Base-by-base conservation (phyloP, 2,113 vertebrate genomes). In the Progne subis region DNA sequence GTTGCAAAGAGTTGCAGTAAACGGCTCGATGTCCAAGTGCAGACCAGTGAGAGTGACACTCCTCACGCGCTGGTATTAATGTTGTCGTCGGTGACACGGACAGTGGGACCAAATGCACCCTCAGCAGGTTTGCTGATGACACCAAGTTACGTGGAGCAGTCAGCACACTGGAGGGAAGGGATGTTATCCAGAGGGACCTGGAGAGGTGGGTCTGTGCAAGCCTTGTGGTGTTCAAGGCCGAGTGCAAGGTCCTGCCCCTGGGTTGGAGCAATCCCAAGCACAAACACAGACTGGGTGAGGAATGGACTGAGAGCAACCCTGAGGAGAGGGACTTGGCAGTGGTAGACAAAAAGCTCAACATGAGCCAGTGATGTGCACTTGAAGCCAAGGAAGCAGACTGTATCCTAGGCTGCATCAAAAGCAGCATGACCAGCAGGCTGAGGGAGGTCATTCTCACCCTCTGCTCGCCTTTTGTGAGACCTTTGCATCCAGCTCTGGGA, bases 11-110 rank as follows among this genome's bases (percentile, higher is more conserved):
- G 31, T 3, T 43, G 31, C 4, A 34, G 41, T 37, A 41, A 77
- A 4, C 11, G 12, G 56, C 11, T 69, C 2, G 0, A 9, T 49
- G 63, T 41, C 71, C 63, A 69, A 2, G 63, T 43, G 63, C 47
- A 26, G 14, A 43, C 8, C 23, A 31, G 10, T 15, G 29, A 29
- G 6, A 69, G n/a, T 69, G 63, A 4, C 18, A 23, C 43, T 55
- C 34, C 70, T 41, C 55, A 69, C 20, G 61, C 17, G 12, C 1
- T 39, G 53, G 28, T 14, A 21, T 32, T 13, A 50, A 43, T 21
- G 12, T 2, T 3, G 1, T 3, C 52, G 28, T 50, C 0, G 1
- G 39, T 14, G 20, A 47, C 39, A 55, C 0, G 1, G 53, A 41
- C 47, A 55, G 29, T 49, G 63, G 25, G 9, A 34, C 9, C 2